These are phyloP conservation scores for Penelope pileata DNA, from an alignment of 2,113 vertebrate species.

Conservation along the genomic window DNA sequence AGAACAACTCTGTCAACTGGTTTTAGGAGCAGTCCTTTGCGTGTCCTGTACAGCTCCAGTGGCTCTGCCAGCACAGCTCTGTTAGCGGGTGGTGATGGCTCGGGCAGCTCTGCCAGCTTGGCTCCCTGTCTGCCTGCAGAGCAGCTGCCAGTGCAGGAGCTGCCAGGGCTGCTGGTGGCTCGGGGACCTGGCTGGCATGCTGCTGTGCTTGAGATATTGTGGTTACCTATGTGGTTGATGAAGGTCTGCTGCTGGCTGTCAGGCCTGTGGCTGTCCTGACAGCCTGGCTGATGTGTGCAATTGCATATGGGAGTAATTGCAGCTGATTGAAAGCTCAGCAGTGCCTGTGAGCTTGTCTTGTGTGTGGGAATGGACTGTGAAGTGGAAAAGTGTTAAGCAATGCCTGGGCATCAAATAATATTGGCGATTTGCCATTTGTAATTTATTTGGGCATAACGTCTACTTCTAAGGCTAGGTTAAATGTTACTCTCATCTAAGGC, in stretches of 20 bases:
- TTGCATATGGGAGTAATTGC: not conserved
- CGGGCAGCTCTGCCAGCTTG: not conserved
- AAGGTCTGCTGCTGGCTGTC: not conserved
- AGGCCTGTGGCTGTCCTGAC: not conserved
- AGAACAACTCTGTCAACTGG: not conserved
- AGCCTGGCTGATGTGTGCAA: not conserved
- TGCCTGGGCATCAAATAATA: not conserved
- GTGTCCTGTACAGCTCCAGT: not conserved
- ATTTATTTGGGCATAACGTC: not conserved
- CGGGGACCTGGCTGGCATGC: not conserved
- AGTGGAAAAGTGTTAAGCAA: not conserved
- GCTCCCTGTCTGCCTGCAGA: not conserved
- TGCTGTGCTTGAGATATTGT: not conserved
- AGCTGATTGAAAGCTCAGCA: not conserved
- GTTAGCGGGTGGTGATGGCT: not conserved
- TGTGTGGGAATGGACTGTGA: not conserved
- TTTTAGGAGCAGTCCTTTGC: not conserved
- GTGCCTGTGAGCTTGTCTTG: not conserved
- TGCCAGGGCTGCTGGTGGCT: not conserved
- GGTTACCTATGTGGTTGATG: not conserved
- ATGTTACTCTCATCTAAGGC: not conserved
- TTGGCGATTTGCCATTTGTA: not conserved
- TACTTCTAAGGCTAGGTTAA: not conserved
- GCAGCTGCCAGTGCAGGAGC: not conserved
- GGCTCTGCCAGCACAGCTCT: slow-evolving; percentile 12